A percentile compares a stretch with the other conserved stretches of the same genome.
Evolutionary conservation across 2,113 vertebrate genomes (phyloP).

Genomic region (Oceanites oceanicus): DNA sequence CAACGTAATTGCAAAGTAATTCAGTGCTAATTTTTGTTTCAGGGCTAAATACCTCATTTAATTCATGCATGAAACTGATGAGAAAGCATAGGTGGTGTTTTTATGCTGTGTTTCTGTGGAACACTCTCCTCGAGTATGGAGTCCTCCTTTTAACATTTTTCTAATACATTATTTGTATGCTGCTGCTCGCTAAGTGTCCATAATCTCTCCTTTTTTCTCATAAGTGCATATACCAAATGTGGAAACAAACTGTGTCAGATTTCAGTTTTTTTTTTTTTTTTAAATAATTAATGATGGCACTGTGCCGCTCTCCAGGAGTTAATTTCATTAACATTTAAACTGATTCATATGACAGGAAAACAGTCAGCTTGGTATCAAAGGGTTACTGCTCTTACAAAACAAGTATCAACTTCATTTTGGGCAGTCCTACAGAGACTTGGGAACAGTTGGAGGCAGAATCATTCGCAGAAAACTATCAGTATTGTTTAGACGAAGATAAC

Average conservation of each 20-base stretch:
- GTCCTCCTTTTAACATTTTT: neutral
- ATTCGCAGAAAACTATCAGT: neutral
- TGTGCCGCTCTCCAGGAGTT: neutral
- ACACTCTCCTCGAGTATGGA: neutral
- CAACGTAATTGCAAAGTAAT: neutral
- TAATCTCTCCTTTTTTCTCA: neutral
- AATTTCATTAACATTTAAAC: conserved; percentile 26
- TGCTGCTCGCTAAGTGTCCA: neutral
- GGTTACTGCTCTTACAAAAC: neutral
- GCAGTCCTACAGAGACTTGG: neutral
- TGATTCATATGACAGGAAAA: neutral
- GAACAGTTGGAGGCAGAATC: conserved; percentile 28
- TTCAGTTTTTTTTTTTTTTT: neutral
- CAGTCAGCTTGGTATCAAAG: neutral
- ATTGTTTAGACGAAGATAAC: conserved; percentile 54
- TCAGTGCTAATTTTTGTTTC: neutral
- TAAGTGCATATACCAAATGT: neutral
- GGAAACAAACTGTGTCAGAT: neutral
- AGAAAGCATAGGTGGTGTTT: neutral
- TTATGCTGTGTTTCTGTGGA: neutral
- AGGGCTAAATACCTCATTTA: neutral
- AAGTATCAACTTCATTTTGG: neutral
- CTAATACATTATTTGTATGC: neutral
- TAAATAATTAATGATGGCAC: neutral
- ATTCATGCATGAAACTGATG: neutral